Evolutionary conservation across 2,797 vertebrate genomes (phyloP), one percentile per base, ranked within the genome.

Genomic region (Miichthys miiuy): DNA sequence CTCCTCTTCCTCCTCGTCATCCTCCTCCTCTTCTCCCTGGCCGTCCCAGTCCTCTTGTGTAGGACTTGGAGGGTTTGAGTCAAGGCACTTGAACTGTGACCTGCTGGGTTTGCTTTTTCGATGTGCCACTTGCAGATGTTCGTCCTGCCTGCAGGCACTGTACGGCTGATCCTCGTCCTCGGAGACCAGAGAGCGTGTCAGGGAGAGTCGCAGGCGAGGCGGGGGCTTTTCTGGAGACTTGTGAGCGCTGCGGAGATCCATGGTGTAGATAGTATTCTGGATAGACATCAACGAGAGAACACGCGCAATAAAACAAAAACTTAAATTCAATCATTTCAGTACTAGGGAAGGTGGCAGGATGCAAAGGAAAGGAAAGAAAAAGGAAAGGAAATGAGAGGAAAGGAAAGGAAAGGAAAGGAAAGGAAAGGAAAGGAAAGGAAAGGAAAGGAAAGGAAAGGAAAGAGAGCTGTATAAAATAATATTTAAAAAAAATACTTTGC

Each of bases 221-320:
- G 80, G 57, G 80, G 96, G 95, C 73, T 91, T 89, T 79, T 95
- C 95, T 63, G 95, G 94, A 82, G 94, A 90, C 94, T 97, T 97
- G 95, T 97, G 97, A 72, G 98, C 96, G 55, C 97, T 99, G 88
- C 97, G 97, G 80, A 99, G 96, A 89, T 99, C 98, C 98, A 98
- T 99, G 75, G 96, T 93, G 92, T 98, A 99, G 68, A 98, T 93
- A 0, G 88, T 75, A 60, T 95, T 94, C 97, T 99, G 71, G 62
- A 76, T 50, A 48, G 16, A 62, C 34, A 79, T 10, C 57, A 56
- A 11, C 34, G 17, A 77, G 42, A 41, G 17, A 55, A 20, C 8
- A 21, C 21, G 16, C 8, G 14, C 21, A 1, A 1, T 1, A 17
- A 18, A 6, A 66, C 1, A 44, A 0, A n/a, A 44, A 38, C 30